Evolutionary conservation across 2,888 invertebrate species (phyloP), one percentile per base, ranked within the genome.

Genomic region (Drosophila mayaguana): DNA sequence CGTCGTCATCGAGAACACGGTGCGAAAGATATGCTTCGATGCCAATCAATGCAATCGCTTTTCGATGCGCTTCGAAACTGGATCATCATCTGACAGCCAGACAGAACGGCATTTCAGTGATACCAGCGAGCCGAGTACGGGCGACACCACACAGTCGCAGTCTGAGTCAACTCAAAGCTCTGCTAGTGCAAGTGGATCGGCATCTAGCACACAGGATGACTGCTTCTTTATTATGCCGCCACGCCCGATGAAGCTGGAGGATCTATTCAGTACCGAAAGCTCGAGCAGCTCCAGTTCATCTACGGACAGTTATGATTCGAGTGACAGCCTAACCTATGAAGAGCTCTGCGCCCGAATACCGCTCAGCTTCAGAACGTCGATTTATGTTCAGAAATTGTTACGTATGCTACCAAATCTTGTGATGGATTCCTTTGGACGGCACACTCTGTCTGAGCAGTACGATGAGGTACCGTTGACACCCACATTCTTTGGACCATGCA

Each of bases 401-500:
- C 32, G 11, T 2, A 22, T 1, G 16, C 12, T 56, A 3, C 43
- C 43, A 2, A 1, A 16, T 3, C 22, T 6, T 43, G n/a, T 56
- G 16, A 16, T 1, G 22, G 1, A 16, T 0, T 4, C 22, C 11
- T 56, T 56, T 22, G 22, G 34, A 16, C 43, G 56, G 0, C 0
- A 1, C 4, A 9, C 0, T 6, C 1, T 6, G 6, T 2, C 20
- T n/a, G 22, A n/a, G 3, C 16, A 0, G 0, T 20, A 1, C 11
- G n/a, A 22, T 1, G 22, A 56, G 16, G 3, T 6, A 2, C 0
- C 2, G 0, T 2, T 56, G 34, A n/a, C 56, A 22, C 56, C 56
- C 20, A 56, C 56, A 7, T 12, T 56, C 11, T 34, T 56, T 4
- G 56, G 56, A 1, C 56, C 56, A 0, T 34, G 43, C 2, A 11